Evolutionary conservation across 2,888 invertebrate species (phyloP).

Genomic region (Oxystoma pomonae): DNA sequence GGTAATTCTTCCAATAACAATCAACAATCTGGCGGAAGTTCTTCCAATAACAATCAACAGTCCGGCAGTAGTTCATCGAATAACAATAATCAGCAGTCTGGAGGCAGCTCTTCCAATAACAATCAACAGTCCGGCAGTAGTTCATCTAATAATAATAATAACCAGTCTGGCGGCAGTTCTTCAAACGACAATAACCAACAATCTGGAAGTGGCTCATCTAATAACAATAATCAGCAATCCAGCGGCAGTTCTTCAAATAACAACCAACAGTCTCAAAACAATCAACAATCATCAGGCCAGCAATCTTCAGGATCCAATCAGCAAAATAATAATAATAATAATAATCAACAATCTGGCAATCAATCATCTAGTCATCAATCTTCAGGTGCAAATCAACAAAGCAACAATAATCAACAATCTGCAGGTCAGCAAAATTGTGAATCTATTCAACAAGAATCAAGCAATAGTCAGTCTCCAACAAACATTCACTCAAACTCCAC

Average conservation of each 20-base stretch:
- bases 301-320: conserved; percentile 15
- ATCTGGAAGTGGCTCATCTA: too few species aligned
- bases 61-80: conserved; percentile 5
- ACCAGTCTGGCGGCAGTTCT: too few species aligned
- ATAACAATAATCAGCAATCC: neutral
- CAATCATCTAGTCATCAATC: conserved; percentile 21
- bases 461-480: too few species aligned
- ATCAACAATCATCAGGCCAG: conserved; percentile 3
- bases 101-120: too few species aligned
- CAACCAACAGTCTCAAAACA: conserved; percentile 2
- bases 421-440: conserved; percentile 2
- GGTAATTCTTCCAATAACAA: conserved; percentile 15
- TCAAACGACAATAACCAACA: too few species aligned
- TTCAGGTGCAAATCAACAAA: conserved; percentile 16
- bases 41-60: conserved; percentile 12
- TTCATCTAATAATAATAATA: conserved; percentile 7
- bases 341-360: neutral
- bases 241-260: neutral
- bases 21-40: conserved; percentile 3
- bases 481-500: too few species aligned
- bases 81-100: conserved; percentile 10
- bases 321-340: conserved; percentile 3
- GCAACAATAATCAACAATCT: conserved; percentile 14
- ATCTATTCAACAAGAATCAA: conserved; percentile 6
- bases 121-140: conserved; percentile 24